Conservation (phyloP, 30 jellyfish, hydroid and myxozoan species). For the Aurelia aurita region DNA sequence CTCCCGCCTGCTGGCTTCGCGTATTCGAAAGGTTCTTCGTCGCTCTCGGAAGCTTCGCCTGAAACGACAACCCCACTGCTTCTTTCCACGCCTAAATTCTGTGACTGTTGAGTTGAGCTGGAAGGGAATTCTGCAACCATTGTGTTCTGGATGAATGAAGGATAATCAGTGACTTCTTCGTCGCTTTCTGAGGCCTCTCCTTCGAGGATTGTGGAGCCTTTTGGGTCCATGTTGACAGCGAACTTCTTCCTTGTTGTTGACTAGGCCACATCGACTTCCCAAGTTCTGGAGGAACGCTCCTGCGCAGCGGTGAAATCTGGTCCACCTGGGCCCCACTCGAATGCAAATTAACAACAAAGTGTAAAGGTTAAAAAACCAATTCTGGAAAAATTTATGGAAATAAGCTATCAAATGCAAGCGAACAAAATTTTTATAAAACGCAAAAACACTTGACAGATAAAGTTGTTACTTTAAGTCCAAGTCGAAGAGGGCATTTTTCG, state of each 20-base stretch:
- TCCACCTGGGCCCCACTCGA: neutral
- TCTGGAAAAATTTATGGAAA: neutral
- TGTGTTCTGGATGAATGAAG: slow-evolving; percentile 73
- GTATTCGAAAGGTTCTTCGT: slow-evolving; percentile 73
- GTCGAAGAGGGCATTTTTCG: too few relatives aligned
- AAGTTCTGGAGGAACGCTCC: too few relatives aligned
- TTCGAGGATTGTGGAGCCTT: slow-evolving; percentile 85
- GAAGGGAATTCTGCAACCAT: slow-evolving; percentile 71
- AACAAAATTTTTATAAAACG: too few relatives aligned
- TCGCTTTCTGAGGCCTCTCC: slow-evolving; percentile 96
- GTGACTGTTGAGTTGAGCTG: slow-evolving; percentile 1
- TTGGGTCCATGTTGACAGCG: slow-evolving; percentile 12
- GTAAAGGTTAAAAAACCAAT: neutral
- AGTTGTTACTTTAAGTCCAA: neutral
- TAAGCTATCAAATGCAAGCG: too few relatives aligned
- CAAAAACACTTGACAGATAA: neutral
- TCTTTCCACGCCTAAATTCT: slow-evolving; percentile 25
- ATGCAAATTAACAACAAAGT: neutral
- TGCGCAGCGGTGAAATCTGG: too few relatives aligned
- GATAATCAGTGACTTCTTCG: slow-evolving; percentile 78
- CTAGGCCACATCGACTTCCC: too few relatives aligned
- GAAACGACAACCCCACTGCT: slow-evolving; percentile 94
- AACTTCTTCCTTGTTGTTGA: too few relatives aligned
- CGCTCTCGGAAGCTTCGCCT: slow-evolving; percentile 97
- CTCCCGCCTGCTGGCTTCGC: slow-evolving; percentile 38